Evolutionary conservation across 1,140 invertebrate genomes (phyloP), one percentile per base, ranked within the genome.

Genomic region (Drosophila equinoxialis): DNA sequence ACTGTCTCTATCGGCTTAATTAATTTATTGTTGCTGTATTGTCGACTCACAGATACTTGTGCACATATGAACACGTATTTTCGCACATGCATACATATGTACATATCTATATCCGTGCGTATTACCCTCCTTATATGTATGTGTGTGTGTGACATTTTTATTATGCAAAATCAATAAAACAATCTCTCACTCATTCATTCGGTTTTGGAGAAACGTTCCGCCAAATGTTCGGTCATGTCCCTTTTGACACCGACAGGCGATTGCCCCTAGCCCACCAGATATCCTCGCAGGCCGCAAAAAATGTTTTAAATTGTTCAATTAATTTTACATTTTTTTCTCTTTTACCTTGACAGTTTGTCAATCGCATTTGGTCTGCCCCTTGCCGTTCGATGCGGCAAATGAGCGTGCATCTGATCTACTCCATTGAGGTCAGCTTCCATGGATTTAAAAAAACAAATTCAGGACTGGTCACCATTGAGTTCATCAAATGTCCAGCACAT

Each of bases 1-100:
- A 91, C 83, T 91, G 90, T 91, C 90, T 91, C 90, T 90, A 91
- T 91, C 90, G 90, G 90, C 86, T 91, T 91, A 91, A 91, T 91
- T 91, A 91, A 91, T 91, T 91, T 91, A 91, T 91, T 91, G 90
- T 91, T 91, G 81, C 82, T 91, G 86, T 91, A 82, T 87, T 90
- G 79, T 77, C 87, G 70, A 71, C 70, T 62, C 61, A 41, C 69
- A 67, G 63, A 57, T 54, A 73, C 72, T 51, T 23, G 45, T 51
- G 7, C 45, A 51, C 45, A 51, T 42, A 42, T 48, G 45, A 48
- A 23, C 45, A 51, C 17, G 45, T 51, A 51, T 51, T 23, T 51
- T 51, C 8, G 17, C 20, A 66, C 60, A 58, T 8, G 33, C 8
- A 37, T 7, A 65, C 8, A 2, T 39, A 42, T 62, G 30, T 41